These are phyloP conservation scores for Montifringilla adamsi DNA, from an alignment of 2,113 vertebrate species.

Conservation along the genomic window DNA sequence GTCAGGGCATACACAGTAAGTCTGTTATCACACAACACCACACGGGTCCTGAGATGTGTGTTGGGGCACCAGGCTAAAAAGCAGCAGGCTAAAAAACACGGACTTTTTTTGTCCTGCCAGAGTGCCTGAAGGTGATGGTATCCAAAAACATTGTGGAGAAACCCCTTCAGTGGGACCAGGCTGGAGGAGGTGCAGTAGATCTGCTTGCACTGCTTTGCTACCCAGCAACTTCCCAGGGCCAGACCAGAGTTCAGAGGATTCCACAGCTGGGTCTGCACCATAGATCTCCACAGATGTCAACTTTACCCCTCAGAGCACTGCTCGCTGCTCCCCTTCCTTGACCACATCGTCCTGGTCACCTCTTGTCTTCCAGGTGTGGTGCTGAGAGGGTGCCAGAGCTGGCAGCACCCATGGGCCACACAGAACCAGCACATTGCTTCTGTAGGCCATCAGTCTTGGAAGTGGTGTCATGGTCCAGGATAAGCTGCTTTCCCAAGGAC, in stretches of 20 bases:
- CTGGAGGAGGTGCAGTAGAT: background rate
- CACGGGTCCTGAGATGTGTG: background rate
- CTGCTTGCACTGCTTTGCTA: background rate
- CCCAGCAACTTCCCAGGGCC: background rate
- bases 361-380: background rate
- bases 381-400: background rate
- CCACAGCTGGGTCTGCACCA: background rate
- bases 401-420: fast-evolving
- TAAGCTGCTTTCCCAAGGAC: background rate
- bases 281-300: background rate
- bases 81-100: fast-evolving
- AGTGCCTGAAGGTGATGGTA: background rate
- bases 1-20: background rate
- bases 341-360: background rate
- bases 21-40: background rate
- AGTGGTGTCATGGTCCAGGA: background rate
- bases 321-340: background rate
- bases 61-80: background rate
- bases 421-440: background rate
- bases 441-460: background rate
- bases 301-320: background rate
- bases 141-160: background rate
- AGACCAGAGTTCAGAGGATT: background rate
- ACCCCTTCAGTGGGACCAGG: background rate
- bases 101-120: background rate